Conservation (phyloP, 2,888 invertebrate species). For the Acanthacorydalis orientalis region DNA sequence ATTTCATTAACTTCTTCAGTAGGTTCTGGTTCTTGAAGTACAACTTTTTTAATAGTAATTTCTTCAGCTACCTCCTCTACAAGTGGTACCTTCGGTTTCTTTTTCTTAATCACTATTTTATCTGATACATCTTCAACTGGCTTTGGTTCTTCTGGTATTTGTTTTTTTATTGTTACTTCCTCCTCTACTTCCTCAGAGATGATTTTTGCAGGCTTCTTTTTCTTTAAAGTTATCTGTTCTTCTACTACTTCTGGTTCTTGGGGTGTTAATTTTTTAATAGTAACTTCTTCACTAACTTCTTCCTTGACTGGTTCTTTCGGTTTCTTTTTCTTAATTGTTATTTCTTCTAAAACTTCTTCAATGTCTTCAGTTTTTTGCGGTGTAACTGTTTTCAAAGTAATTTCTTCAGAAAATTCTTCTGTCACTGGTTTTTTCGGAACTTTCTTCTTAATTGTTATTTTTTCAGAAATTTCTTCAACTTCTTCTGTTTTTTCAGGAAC, state of each 20-base stretch:
- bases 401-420: constrained; percentile 29
- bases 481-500: constrained; percentile 12
- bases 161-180: constrained; percentile 18
- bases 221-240: constrained; percentile 18
- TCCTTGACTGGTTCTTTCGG: constrained; percentile 16
- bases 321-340: constrained; percentile 50
- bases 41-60: constrained; percentile 16
- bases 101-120: constrained; percentile 17
- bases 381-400: constrained; percentile 24
- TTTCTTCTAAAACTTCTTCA: constrained; percentile 46
- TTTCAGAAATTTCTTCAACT: constrained; percentile 16
- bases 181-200: constrained; percentile 17
- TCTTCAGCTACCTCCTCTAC: constrained; percentile 19
- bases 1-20: constrained; percentile 15
- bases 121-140: constrained; percentile 16
- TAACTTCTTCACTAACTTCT: constrained; percentile 14
- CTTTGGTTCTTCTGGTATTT: constrained; percentile 9
- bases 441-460: constrained; percentile 18
- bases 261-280: constrained; percentile 13
- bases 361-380: constrained; percentile 26
- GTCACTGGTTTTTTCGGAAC: constrained; percentile 13
- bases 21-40: constrained; percentile 11
- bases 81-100: constrained; percentile 9
- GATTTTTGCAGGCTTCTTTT: constrained; percentile 10
- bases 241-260: constrained; percentile 15